A percentile compares a stretch with the other conserved stretches of the same genome.
Evolutionary conservation across 1,140 invertebrate genomes (phyloP).

Genomic region (Rhagoletis pomonella): DNA sequence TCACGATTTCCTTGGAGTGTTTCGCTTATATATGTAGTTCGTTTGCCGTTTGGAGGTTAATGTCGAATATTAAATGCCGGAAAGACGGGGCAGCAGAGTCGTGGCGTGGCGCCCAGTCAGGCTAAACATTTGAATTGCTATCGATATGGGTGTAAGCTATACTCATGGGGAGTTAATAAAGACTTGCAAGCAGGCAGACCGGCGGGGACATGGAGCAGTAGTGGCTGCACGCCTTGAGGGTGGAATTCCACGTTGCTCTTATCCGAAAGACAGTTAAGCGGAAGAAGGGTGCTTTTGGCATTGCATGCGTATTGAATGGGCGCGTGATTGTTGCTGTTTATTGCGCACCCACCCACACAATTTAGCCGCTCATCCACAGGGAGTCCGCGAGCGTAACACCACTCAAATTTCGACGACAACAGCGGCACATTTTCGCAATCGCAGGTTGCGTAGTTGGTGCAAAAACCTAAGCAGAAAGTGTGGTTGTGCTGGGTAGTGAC

Average conservation of each 20-base stretch:
- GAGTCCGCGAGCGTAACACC: background rate
- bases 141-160: background rate
- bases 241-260: background rate
- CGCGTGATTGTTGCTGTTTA: conserved; percentile 46
- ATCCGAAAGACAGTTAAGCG: background rate
- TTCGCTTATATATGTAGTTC: background rate
- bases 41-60: background rate
- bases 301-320: background rate
- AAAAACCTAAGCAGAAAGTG: too few species aligned
- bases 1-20: background rate
- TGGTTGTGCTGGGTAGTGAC: background rate
- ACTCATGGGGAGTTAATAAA: background rate
- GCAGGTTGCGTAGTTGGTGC: too few species aligned
- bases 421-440: conserved; percentile 3
- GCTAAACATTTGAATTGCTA: conserved; percentile 7
- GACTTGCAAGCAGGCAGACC: background rate
- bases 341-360: conserved; percentile 5
- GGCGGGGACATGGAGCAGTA: background rate
- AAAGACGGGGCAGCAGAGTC: background rate
- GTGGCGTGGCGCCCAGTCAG: background rate
- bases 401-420: background rate
- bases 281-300: background rate
- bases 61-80: conserved; percentile 42
- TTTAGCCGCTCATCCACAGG: background rate
- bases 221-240: background rate